These are phyloP conservation scores for Catalaphyllia jardinei DNA, from an alignment of 64 coral and sea anemone species.

Conservation along the genomic window DNA sequence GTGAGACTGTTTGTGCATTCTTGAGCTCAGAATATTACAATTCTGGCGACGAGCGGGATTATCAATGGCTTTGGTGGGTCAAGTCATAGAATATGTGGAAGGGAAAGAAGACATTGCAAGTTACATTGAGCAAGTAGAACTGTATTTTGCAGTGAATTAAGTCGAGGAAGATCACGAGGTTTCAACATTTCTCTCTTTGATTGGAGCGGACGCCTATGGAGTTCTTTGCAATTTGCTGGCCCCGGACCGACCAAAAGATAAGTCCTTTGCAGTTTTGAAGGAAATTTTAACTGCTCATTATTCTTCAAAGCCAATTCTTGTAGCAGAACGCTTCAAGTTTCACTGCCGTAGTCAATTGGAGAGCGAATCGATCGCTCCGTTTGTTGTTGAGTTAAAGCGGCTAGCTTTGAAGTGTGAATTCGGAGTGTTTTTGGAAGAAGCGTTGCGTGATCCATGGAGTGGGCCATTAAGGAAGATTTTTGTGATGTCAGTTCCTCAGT, in stretches of 20 bases:
- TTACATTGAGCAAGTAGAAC: background rate
- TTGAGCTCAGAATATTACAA: too few species aligned
- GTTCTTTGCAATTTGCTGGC: conserved; percentile 50
- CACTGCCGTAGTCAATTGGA: conserved; percentile 26
- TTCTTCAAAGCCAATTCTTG: conserved; percentile 48
- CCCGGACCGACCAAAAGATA: conserved; percentile 31
- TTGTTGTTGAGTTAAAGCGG: conserved; percentile 18
- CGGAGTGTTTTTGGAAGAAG: conserved; percentile 1
- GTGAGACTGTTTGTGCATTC: too few species aligned
- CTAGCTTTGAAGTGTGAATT: background rate
- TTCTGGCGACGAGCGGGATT: too few species aligned
- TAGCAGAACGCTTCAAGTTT: conserved; percentile 60
- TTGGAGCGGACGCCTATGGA: conserved; percentile 30
- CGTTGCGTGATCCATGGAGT: conserved; percentile 16
- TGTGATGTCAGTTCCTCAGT: too few species aligned
- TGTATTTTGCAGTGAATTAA: conserved; percentile 8
- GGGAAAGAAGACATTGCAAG: conserved; percentile 5
- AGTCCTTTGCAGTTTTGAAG: conserved; percentile 16
- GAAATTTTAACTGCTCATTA: conserved; percentile 25
- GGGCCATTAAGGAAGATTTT: background rate
- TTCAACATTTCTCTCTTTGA: conserved; percentile 21
- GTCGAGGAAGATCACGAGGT: background rate
- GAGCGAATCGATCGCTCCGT: conserved; percentile 34
- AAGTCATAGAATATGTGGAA: background rate
- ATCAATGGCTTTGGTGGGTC: background rate